Percentiles rank a stretch among this genome's conserved stretches.
phyloP scores from a whole-genome alignment of 2,113 vertebrate genomes.

The Nothobranchius kuhntae region DNA sequence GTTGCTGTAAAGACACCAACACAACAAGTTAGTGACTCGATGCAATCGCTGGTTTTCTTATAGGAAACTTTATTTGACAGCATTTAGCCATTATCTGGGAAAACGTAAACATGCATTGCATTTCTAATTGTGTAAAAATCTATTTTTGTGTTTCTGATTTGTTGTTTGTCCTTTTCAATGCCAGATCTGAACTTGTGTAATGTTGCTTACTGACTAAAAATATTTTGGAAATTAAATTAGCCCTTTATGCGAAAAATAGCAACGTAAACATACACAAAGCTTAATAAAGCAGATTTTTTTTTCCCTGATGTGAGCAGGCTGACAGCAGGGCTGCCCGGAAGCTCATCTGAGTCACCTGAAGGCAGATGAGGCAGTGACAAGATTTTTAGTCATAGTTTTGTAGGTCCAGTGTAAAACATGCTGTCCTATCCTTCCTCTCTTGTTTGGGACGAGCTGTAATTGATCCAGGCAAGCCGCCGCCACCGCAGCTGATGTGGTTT shows the following conservation, averaged over 20 bases:
- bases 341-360: background rate
- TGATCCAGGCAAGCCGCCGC: conserved; percentile 53
- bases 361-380: background rate
- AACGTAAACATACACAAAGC: background rate
- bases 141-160: no score
- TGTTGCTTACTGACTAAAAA: background rate
- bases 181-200: no score
- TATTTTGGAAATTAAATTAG: background rate
- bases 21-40: no score
- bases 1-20: no score
- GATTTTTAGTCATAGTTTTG: background rate
- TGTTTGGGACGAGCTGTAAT: conserved; percentile 59
- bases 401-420: conserved; percentile 39
- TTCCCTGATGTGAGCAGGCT: no score
- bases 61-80: no score
- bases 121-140: no score
- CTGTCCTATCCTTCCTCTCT: conserved; percentile 55
- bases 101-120: no score
- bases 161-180: no score
- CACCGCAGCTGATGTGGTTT: conserved; percentile 19
- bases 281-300: background rate
- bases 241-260: background rate
- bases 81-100: no score
- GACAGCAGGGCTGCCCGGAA: background rate
- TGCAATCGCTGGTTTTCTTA: no score